Percentiles rank a stretch among this genome's conserved stretches.
Conservation (phyloP, 2,888 invertebrate genomes). For the Limnephilus lunatus region DNA sequence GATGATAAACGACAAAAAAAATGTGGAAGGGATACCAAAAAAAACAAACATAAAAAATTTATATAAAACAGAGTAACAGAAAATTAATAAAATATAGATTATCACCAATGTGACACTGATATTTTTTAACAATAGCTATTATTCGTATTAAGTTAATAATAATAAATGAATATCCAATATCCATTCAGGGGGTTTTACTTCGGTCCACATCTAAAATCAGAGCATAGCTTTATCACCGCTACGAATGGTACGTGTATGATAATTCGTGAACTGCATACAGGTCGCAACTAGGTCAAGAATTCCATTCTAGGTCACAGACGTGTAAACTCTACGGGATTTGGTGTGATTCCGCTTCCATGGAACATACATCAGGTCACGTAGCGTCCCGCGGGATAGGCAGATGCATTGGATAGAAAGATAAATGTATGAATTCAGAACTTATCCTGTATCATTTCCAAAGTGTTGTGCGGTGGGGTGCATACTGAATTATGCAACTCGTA, state of each 20-base stretch:
- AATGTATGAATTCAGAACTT: not conserved
- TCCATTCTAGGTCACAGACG: not conserved
- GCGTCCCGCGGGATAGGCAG: not conserved
- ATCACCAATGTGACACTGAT: no score
- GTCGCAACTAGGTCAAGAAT: not conserved
- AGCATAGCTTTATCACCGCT: not conserved
- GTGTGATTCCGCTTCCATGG: not conserved
- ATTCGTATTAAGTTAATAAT: not conserved
- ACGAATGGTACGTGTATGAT: not conserved
- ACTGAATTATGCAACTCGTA: not conserved
- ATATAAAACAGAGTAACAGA: no score
- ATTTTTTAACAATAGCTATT: no score
- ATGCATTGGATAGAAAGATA: not conserved
- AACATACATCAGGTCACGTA: not conserved
- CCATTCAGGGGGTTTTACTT: not conserved
- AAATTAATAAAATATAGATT: no score
- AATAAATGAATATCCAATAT: not conserved
- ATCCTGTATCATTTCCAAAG: not conserved
- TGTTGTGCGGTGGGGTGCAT: not conserved
- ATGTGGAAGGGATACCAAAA: no score
- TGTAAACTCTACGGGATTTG: not conserved
- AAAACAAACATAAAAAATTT: no score
- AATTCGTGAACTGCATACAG: slow-evolving; percentile 2
- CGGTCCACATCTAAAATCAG: not conserved
- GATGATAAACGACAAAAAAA: no score